Base-by-base conservation (phyloP, 2,113 vertebrate genomes). In the Paedocypris sp. region DNA sequence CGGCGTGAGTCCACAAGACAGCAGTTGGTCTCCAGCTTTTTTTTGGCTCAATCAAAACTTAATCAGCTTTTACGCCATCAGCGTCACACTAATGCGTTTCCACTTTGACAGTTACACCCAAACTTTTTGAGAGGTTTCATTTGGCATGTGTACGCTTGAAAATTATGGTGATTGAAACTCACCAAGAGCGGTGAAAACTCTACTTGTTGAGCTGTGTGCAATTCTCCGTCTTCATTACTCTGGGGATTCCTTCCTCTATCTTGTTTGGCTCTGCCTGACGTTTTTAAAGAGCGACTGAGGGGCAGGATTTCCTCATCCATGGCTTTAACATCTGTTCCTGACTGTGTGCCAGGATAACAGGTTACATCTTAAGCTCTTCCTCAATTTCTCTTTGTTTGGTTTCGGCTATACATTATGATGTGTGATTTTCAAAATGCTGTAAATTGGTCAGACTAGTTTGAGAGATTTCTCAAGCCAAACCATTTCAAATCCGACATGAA, bases 271-370 rank as follows among this genome's bases (percentile, higher is more conserved):
- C 4, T 47, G 12, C 22, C 23, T 68, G 60, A 68, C 60, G 51
- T 47, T 51, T 60, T 41, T 60, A 64, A 64, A 64, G 36, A 41
- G 38, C 49, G 53, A 49, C 8, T 23, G 19, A 43, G 32, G 47
- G 60, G 39, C 42, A 48, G 49, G 33, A 64, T 13, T 60, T 47
- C 66, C 66, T 67, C 64, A 72, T 64, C 64, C 65, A 60, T 68
- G 65, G 46, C 39, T 22, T 26, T 26, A 72, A 62, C 70, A 68
- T 62, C 70, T 72, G 69, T 51, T 68, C 36, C 9, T 39, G 22
- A 32, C 35, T 45, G 8, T 7, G 35, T 10, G 23, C 48, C 45
- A 58, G 43, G 57, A 38, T 45, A 33, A 57, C 49, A 42, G 33
- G 36, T 64, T 64, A 32, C 16, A 36, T 46, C 33, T 33, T 19